Percentiles rank a stretch among this genome's conserved stretches.
Evolutionary conservation across 2,888 invertebrate species (phyloP).

Genomic region (Rhaphigaster nebulosa): DNA sequence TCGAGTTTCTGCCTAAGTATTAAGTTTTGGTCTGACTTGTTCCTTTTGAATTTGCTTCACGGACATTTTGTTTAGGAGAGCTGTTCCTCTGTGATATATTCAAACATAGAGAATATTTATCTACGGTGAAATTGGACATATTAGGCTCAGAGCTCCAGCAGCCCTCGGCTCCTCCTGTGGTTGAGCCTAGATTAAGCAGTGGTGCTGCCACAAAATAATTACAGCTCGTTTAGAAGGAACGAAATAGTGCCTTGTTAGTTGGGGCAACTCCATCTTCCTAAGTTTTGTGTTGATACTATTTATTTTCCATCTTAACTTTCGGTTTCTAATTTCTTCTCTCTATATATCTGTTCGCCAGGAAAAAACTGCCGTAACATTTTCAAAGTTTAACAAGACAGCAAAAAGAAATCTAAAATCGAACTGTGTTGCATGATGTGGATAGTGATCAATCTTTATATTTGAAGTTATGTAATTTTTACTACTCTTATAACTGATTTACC

Average conservation of each 20-base stretch:
- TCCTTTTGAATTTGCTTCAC: too few species aligned
- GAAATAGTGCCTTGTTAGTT: neutral
- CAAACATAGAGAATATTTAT: neutral
- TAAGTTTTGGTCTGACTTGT: too few species aligned
- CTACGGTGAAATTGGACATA: neutral
- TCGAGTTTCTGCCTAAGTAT: neutral
- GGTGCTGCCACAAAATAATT: neutral
- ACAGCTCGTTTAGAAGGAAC: neutral
- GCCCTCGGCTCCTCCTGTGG: neutral
- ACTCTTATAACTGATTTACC: too few species aligned
- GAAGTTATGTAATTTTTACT: too few species aligned
- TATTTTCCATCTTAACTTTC: neutral
- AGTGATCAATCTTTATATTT: too few species aligned
- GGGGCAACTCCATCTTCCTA: neutral
- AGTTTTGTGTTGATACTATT: neutral
- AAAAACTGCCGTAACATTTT: too few species aligned
- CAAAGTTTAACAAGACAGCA: too few species aligned
- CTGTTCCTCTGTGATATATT: neutral
- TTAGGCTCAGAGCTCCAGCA: neutral
- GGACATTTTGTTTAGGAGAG: too few species aligned
- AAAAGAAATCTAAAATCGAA: too few species aligned
- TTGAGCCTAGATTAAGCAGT: neutral
- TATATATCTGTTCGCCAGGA: neutral
- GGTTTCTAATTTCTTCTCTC: neutral
- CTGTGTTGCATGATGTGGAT: too few species aligned